phyloP scores from a whole-genome alignment of 2,888 invertebrate species.

The Andrena bicolor region DNA sequence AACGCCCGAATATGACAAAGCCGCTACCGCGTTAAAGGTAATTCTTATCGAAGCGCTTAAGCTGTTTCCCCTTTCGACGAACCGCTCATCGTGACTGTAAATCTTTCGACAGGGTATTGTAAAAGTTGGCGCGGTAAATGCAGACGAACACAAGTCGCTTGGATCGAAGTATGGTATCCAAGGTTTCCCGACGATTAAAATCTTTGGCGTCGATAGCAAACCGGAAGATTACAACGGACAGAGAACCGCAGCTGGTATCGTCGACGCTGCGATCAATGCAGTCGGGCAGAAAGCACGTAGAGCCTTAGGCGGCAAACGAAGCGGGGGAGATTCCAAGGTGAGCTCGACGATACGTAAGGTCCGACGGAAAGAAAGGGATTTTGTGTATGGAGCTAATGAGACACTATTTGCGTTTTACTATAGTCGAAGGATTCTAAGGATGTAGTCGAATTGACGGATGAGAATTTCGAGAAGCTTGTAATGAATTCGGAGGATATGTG shows the following conservation, averaged over 20 bases:
- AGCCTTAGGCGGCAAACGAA: slow-evolving; percentile 88
- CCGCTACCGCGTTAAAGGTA: slow-evolving; percentile 96
- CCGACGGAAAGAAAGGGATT: neutral
- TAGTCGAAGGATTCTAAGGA: slow-evolving; percentile 85
- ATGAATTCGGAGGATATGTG: slow-evolving; percentile 97
- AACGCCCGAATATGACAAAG: slow-evolving; percentile 97
- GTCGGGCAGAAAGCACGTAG: slow-evolving; percentile 91
- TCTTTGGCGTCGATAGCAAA: slow-evolving; percentile 93
- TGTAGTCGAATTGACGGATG: slow-evolving; percentile 97
- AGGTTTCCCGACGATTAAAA: slow-evolving; percentile 98
- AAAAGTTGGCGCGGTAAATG: slow-evolving; percentile 97
- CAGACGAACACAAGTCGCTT: slow-evolving; percentile 94
- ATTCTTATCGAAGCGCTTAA: neutral
- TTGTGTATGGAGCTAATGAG: neutral
- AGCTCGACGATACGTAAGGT: neutral
- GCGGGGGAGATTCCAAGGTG: slow-evolving; percentile 73
- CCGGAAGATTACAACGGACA: slow-evolving; percentile 94
- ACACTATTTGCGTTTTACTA: slow-evolving; percentile 34
- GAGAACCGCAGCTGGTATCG: slow-evolving; percentile 94
- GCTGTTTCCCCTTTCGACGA: neutral
- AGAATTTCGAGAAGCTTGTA: slow-evolving; percentile 97
- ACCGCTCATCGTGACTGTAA: neutral
- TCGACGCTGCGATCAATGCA: slow-evolving; percentile 93
- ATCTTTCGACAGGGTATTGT: slow-evolving; percentile 90
- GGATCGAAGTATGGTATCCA: slow-evolving; percentile 92